Percentiles rank a stretch among this genome's conserved stretches.
These are phyloP conservation scores for Andrena chrysosceles DNA, from an alignment of 2,888 invertebrate genomes.

Conservation along the genomic window DNA sequence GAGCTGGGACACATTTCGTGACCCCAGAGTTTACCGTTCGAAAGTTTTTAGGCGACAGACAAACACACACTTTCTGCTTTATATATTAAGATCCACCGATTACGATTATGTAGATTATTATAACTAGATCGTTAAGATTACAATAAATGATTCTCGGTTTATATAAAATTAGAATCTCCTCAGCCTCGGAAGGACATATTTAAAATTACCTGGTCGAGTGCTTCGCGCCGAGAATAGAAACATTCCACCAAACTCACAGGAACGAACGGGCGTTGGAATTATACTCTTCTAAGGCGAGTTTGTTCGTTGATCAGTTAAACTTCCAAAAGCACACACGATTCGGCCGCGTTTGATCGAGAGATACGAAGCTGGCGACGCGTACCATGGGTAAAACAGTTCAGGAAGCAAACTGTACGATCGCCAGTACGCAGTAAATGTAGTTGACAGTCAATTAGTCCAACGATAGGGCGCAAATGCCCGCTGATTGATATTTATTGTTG, in stretches of 20 bases:
- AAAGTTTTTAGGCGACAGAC: too few relatives aligned
- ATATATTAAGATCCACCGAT: background rate
- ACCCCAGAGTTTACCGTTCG: too few relatives aligned
- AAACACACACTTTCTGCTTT: too few relatives aligned
- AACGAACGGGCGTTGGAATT: background rate
- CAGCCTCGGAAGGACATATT: background rate
- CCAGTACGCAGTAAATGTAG: slow-evolving; percentile 26
- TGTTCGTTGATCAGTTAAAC: background rate
- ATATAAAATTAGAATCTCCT: background rate
- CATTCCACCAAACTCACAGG: background rate
- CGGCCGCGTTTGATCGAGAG: slow-evolving; percentile 8
- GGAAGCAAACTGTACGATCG: slow-evolving; percentile 40
- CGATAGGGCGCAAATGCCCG: slow-evolving; percentile 49
- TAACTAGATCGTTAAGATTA: background rate
- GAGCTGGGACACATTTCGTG: too few relatives aligned
- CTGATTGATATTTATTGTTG: slow-evolving; percentile 58
- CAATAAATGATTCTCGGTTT: too few relatives aligned
- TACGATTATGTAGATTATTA: background rate
- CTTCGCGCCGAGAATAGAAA: background rate
- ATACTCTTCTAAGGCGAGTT: background rate
- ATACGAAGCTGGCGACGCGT: slow-evolving; percentile 21
- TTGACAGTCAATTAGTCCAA: slow-evolving; percentile 51
- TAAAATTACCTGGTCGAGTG: background rate
- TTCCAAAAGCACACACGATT: background rate
- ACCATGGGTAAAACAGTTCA: slow-evolving; percentile 35